Evolutionary conservation across 2,888 invertebrate genomes (phyloP), one percentile per base, ranked within the genome.

Genomic region (Drepanosiphum platanoidis): DNA sequence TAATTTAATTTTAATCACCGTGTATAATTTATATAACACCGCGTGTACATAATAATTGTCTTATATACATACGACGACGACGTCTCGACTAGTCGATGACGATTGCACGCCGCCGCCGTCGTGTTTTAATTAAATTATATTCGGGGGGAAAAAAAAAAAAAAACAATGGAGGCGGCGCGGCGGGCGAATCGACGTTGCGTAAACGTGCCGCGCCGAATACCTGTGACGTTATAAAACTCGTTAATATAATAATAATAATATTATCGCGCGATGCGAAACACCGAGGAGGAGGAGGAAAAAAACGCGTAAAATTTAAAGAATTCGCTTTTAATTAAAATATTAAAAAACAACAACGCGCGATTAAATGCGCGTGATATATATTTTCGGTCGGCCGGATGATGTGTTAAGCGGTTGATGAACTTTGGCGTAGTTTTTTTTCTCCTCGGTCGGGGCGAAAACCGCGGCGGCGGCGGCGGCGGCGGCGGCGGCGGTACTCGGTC

Each of bases 371-470:
- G 46, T 46, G 18, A 22, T 52, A 22, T 22, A 52, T 52, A 52
- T 52, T 52, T 52, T 22, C 22, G 52, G 15, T 5, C 4, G 52
- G 52, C 22, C 27, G 13, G 3, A 32, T n/a, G n/a, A 1, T 66
- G 66, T 66, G 34, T 52, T 22, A 18, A 34, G 32, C 71, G 81
- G 81, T 39, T 71, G 81, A 72, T 81, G 81, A 81, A 81, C 58
- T 71, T 81, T 39, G 39, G 64, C 22, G 42, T 9, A 22, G 22
- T 30, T 42, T 64, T 39, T 18, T 1, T 42, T 18, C 22, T 36
- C 13, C 9, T 36, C 58, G 36, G 13, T 58, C 22, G n/a, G 32
- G 3, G 22, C 15, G 5, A 15, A 32, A n/a, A 34, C 52, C 32
- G 32, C 22, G 5, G 7, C 34, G 11, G 11, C 77, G 77, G 36